Evolutionary conservation across 2,797 vertebrate species (phyloP).

Genomic region (Coccyzus lansbergi): DNA sequence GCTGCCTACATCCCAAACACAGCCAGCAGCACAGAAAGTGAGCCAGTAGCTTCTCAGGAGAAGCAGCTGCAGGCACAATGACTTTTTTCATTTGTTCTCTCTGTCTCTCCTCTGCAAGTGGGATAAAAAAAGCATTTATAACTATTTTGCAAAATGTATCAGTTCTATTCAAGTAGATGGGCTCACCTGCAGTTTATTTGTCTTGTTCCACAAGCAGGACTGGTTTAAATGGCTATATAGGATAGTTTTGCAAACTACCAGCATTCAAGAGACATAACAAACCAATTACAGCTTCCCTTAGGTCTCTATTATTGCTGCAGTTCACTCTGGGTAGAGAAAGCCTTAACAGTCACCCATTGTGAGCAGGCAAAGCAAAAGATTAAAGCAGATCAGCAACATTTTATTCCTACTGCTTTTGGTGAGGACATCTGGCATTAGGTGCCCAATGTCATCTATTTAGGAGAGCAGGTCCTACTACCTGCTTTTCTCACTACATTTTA

Average conservation of each 20-base stretch:
- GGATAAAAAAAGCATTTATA: background rate
- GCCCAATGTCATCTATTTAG: background rate
- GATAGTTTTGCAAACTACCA: background rate
- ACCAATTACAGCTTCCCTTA: background rate
- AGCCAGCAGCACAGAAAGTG: background rate
- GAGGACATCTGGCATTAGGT: background rate
- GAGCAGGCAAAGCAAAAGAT: background rate
- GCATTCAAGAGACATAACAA: background rate
- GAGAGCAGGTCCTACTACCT: background rate
- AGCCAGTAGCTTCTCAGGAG: background rate
- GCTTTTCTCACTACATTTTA: background rate
- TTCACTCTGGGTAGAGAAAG: background rate
- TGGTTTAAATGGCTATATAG: background rate
- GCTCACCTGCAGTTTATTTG: background rate
- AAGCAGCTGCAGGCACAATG: conserved; percentile 6
- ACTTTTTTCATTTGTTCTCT: background rate
- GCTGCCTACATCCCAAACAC: background rate
- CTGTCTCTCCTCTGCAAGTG: background rate
- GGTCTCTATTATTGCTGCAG: background rate
- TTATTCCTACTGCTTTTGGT: background rate
- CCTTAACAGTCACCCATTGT: background rate
- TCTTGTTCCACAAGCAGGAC: background rate
- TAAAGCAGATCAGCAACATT: background rate
- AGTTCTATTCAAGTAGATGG: background rate
- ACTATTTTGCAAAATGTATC: background rate